Evolutionary conservation across 1,140 invertebrate genomes (phyloP).

Genomic region (Tetramorium simillimum): DNA sequence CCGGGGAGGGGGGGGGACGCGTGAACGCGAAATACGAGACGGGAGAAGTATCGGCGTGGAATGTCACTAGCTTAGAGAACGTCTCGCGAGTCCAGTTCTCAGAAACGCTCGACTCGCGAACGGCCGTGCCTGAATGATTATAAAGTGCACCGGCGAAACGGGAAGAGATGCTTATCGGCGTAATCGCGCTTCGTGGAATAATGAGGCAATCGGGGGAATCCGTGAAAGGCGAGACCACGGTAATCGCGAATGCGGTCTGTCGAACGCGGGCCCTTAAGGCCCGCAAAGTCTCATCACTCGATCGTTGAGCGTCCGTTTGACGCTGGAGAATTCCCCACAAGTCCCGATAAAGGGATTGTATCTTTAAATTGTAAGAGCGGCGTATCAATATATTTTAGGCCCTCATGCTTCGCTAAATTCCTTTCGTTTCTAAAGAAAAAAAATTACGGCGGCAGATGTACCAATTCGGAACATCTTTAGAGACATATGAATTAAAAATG

Average conservation of each 20-base stretch:
- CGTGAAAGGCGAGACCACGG: constrained; percentile 35
- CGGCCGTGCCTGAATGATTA: constrained; percentile 82
- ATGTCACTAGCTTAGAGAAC: constrained; percentile 81
- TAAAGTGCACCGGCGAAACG: constrained; percentile 78
- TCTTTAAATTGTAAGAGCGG: background rate
- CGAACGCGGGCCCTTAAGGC: background rate
- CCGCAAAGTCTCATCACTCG: background rate
- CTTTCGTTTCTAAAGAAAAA: background rate
- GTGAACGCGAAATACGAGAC: constrained; percentile 79
- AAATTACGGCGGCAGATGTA: background rate
- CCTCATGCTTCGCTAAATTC: background rate
- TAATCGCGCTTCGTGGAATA: constrained; percentile 81
- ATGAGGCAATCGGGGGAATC: constrained; percentile 75
- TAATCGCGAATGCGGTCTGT: constrained; percentile 17
- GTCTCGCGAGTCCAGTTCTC: constrained; percentile 81
- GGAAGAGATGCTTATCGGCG: constrained; percentile 81
- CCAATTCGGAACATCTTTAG: background rate
- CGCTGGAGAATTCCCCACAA: constrained; percentile 6
- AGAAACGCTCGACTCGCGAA: constrained; percentile 78
- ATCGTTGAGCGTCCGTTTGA: background rate
- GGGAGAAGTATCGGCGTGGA: constrained; percentile 81
- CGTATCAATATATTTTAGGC: constrained; percentile 12
- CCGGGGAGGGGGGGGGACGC: background rate
- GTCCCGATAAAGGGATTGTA: constrained; percentile 1
- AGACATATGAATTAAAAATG: background rate